Conservation (phyloP, 2,888 invertebrate genomes). For the Cryptus armator region DNA sequence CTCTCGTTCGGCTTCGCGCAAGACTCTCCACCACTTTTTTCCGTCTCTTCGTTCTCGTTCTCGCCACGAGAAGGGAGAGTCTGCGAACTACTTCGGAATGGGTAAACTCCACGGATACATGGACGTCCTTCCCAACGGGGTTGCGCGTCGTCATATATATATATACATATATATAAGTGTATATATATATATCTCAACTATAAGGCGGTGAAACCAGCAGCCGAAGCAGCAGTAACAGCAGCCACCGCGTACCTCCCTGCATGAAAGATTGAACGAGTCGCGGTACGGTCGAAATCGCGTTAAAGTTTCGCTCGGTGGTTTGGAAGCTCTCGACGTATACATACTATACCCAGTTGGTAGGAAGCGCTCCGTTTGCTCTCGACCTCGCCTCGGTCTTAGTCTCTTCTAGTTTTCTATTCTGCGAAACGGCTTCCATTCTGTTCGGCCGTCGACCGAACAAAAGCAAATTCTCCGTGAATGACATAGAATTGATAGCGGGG, state of each 20-base stretch:
- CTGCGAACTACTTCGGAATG: constrained; percentile 26
- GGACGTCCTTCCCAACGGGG: constrained; percentile 28
- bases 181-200: not conserved
- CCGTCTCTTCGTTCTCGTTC: constrained; percentile 11
- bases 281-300: constrained; percentile 57
- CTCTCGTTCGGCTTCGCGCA: constrained; percentile 24
- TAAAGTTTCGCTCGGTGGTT: constrained; percentile 56
- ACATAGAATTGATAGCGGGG: not conserved
- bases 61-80: constrained; percentile 13
- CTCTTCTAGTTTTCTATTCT: constrained; percentile 7
- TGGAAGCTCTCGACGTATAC: constrained; percentile 42
- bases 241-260: constrained; percentile 35
- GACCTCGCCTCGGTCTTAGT: constrained; percentile 17
- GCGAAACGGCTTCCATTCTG: not conserved
- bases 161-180: not conserved
- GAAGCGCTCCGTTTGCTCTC: constrained; percentile 29
- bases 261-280: constrained; percentile 59
- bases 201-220: constrained; percentile 14
- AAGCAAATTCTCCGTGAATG: not conserved
- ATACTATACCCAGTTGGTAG: constrained; percentile 23
- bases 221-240: constrained; percentile 38
- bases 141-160: constrained; percentile 1
- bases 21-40: constrained; percentile 17
- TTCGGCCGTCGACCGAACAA: constrained; percentile 4
- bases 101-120: constrained; percentile 35